These are phyloP conservation scores for Aradus depressus DNA, from an alignment of 2,888 invertebrate genomes.

Conservation along the genomic window DNA sequence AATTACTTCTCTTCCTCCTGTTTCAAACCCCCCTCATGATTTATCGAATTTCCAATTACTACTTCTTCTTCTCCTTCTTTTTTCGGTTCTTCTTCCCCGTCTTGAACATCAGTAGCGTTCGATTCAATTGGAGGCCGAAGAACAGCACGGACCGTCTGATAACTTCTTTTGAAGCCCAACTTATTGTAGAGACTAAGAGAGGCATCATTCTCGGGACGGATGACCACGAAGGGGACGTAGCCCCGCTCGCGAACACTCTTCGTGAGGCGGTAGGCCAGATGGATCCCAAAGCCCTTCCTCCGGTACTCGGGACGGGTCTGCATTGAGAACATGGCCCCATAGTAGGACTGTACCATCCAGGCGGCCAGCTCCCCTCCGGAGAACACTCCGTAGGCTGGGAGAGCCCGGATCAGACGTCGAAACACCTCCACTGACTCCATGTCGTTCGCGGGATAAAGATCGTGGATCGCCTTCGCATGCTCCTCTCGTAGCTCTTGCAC, in stretches of 20 bases:
- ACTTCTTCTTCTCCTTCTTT: neutral
- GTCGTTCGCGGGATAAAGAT: constrained; percentile 76
- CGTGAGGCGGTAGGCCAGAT: constrained; percentile 55
- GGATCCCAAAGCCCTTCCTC: constrained; percentile 59
- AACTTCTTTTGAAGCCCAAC: constrained; percentile 68
- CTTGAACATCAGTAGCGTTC: no score
- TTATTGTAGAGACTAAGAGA: constrained; percentile 73
- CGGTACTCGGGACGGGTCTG: constrained; percentile 69
- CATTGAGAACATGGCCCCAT: constrained; percentile 87
- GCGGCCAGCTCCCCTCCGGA: constrained; percentile 63
- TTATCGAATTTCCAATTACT: neutral
- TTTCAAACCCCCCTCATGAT: neutral
- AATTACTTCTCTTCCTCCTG: constrained; percentile 1
- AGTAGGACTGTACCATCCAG: constrained; percentile 86
- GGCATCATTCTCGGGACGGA: constrained; percentile 76
- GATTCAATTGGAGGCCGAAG: constrained; percentile 45
- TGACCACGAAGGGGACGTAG: constrained; percentile 76
- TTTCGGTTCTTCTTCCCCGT: neutral
- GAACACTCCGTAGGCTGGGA: constrained; percentile 74
- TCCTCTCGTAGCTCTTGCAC: constrained; percentile 63
- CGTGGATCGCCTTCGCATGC: constrained; percentile 72
- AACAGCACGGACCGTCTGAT: constrained; percentile 68
- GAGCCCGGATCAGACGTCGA: constrained; percentile 61
- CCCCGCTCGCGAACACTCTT: constrained; percentile 45
- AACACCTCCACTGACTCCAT: constrained; percentile 77